phyloP scores from a whole-genome alignment of 2,797 vertebrate species.

The Scyliorhinus canicula region DNA sequence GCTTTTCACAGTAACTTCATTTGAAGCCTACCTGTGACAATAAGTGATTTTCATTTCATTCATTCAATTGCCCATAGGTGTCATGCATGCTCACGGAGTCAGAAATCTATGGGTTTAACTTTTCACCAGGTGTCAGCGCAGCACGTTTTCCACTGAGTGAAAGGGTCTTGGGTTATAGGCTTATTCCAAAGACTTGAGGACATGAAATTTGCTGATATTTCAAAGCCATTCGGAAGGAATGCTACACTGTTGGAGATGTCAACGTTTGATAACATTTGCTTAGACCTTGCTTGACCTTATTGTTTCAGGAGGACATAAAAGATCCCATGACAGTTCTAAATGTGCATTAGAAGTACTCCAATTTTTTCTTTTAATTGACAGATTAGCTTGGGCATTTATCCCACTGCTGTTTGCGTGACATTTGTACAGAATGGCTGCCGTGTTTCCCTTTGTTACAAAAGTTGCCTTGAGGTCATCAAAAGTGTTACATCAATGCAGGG shows the following conservation, averaged over 20 bases:
- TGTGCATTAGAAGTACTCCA: too few species aligned
- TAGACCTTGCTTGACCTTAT: not conserved
- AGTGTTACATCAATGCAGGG: not conserved
- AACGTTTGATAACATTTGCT: not conserved
- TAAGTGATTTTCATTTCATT: too few species aligned
- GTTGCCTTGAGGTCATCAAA: not conserved
- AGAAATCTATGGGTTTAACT: not conserved
- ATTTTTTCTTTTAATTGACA: not conserved
- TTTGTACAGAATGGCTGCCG: not conserved
- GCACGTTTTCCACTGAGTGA: not conserved
- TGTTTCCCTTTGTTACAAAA: not conserved
- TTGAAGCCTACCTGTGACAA: too few species aligned
- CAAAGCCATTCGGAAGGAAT: too few species aligned
- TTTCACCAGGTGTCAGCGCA: not conserved
- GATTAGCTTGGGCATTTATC: not conserved
- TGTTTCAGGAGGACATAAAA: not conserved
- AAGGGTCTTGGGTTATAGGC: not conserved
- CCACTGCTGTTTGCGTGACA: too few species aligned
- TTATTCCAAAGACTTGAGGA: not conserved
- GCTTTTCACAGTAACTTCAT: too few species aligned
- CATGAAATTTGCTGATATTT: too few species aligned
- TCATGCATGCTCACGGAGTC: not conserved
- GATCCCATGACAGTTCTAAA: too few species aligned
- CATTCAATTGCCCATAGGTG: not conserved
- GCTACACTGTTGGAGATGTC: not conserved